phyloP scores from a whole-genome alignment of 1,140 invertebrate species.

The Himalopsyche phryganea region DNA sequence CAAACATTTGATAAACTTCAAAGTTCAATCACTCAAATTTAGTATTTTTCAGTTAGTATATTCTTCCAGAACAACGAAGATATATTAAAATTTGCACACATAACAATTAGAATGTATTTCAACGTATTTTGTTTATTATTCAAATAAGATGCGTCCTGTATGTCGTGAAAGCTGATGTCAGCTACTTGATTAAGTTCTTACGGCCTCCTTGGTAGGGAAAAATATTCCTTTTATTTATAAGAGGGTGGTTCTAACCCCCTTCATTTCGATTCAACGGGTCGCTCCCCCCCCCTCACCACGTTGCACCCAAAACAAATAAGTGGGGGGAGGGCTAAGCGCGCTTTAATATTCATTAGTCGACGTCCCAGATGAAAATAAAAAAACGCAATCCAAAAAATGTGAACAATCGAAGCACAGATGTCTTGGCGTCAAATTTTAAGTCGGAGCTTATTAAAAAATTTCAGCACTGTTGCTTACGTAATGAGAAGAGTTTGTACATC shows the following conservation, averaged over 20 bases:
- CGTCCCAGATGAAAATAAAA: conserved; percentile 32
- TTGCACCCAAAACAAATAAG: conserved; percentile 30
- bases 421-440: conserved; percentile 2
- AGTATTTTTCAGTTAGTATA: too few species aligned
- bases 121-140: too few species aligned
- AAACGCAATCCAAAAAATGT: conserved; percentile 34
- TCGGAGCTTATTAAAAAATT: too few species aligned
- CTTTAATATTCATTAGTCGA: conserved; percentile 35
- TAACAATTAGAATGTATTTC: too few species aligned
- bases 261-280: not conserved
- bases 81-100: too few species aligned
- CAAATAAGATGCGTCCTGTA: too few species aligned
- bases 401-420: conserved; percentile 32
- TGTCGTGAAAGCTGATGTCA: conserved; percentile 33
- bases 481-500: too few species aligned
- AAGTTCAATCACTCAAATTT: too few species aligned
- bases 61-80: too few species aligned
- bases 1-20: too few species aligned
- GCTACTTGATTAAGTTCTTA: conserved; percentile 36
- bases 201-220: conserved; percentile 30
- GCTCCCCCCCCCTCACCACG: conserved; percentile 4
- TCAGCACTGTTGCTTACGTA: too few species aligned
- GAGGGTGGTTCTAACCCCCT: conserved; percentile 16
- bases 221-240: conserved; percentile 36
- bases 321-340: conserved; percentile 30